Evolutionary conservation across 2,797 vertebrate genomes (phyloP).

Genomic region (Varecia variegata): DNA sequence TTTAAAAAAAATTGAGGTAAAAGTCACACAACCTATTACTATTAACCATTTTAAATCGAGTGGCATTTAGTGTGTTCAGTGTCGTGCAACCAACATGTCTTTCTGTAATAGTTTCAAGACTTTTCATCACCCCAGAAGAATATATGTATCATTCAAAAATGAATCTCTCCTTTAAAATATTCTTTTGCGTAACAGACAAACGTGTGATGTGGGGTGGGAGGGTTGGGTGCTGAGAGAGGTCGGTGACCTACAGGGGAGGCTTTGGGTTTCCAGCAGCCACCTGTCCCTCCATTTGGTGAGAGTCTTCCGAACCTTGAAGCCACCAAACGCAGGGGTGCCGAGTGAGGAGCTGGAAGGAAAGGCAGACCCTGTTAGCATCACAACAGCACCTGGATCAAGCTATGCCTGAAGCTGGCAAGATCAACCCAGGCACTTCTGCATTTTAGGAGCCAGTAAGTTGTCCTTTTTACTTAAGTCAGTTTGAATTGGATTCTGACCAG

Average conservation of each 20-base stretch:
- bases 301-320: background rate
- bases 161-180: background rate
- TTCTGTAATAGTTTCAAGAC: background rate
- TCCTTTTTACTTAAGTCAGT: background rate
- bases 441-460: background rate
- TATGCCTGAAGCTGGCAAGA: background rate
- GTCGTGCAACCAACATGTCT: background rate
- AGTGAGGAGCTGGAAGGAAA: background rate
- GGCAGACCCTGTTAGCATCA: background rate
- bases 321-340: background rate
- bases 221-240: background rate
- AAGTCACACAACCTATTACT: rapidly evolving
- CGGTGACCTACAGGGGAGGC: background rate
- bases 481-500: background rate
- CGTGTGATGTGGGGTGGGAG: background rate
- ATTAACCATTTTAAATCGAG: too few relatives aligned
- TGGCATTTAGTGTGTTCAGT: background rate
- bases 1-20: background rate
- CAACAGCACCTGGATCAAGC: background rate
- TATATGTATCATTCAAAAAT: background rate
- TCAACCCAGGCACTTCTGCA: background rate
- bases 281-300: background rate
- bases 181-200: background rate
- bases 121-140: background rate
- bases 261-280: background rate